Base-by-base conservation (phyloP, 2,888 invertebrate species). In the Argyresthia albistria region DNA sequence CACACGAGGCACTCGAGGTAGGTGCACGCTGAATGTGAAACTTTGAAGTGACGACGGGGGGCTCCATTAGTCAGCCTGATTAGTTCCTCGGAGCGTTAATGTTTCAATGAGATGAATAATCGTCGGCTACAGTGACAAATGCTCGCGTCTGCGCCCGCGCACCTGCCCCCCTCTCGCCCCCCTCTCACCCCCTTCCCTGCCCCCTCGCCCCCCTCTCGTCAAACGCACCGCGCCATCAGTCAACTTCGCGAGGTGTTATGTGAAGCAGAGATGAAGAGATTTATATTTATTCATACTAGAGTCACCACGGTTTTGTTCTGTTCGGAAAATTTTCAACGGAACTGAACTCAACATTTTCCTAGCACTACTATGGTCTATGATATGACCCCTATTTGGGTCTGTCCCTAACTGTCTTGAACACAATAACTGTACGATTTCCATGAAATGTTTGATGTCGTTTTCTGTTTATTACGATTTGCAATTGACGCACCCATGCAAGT, bases 41-140 rank as follows among this genome's bases (percentile, higher is more conserved):
- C 82, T 82, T 76, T 77, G 80, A 76, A 73, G 80, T 83, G 83
- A 69, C 86, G 84, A 84, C 84, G 84, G 86, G 84, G 84, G 86
- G 82, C 69, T 79, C 81, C 86, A 86, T 87, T 86, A 86, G 87
- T 86, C 80, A 82, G 73, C 70, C 74, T 86, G 86, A 87, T 87
- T 86, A 86, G 83, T 81, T 86, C 78, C 75, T 75, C 65, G 70
- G 69, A 73, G 73, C 76, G 76, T 80, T 84, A 86, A 87, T 84
- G 84, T 83, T 82, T 82, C 86, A 84, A 84, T 84, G 83, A 80
- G 80, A 87, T 87, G 84, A 87, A 83, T 84, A 84, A 86, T 86
- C 77, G 73, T 77, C 70, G 72, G 73, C 66, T 70, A 86, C 87
- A 87, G 82, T 86, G 87, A 87, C 87, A 86, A 86, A 87, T 87